phyloP scores from a whole-genome alignment of 1,140 invertebrate species.

The Phenacoccus solenopsis region DNA sequence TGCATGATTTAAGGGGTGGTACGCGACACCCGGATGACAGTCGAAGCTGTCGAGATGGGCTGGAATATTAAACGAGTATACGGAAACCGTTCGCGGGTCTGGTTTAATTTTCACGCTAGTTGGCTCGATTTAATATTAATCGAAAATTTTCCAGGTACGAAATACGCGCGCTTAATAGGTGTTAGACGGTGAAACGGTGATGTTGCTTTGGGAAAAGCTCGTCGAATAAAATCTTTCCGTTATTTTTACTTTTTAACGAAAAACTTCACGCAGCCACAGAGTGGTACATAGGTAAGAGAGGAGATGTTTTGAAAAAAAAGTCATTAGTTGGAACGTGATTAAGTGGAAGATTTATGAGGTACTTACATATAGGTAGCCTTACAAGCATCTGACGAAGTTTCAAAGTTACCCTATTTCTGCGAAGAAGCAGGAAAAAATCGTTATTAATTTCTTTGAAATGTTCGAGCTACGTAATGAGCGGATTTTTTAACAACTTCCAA shows the following conservation, averaged over 20 bases:
- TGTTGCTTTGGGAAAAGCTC: too few species aligned
- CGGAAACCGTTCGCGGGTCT: too few species aligned
- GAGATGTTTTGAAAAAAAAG: not conserved
- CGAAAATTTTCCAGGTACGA: too few species aligned
- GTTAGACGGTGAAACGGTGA: too few species aligned
- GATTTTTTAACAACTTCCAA: not conserved
- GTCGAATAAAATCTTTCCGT: not conserved
- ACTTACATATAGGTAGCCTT: constrained; percentile 5
- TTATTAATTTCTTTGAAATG: not conserved
- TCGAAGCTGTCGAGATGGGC: too few species aligned
- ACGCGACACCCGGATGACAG: too few species aligned
- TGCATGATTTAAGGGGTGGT: too few species aligned
- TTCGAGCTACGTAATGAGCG: not conserved
- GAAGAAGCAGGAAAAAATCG: not conserved
- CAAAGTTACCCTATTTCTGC: not conserved
- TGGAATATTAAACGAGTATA: too few species aligned
- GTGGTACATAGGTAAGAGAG: not conserved
- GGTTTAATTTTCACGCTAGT: too few species aligned
- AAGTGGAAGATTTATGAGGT: constrained; percentile 9
- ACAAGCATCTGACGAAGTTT: not conserved
- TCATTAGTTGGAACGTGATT: constrained; percentile 13
- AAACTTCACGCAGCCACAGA: not conserved
- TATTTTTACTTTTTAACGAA: constrained; percentile 1
- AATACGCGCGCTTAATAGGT: too few species aligned
- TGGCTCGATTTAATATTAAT: too few species aligned